phyloP scores from a whole-genome alignment of 2,888 invertebrate species.

The Scaptomyza caliginosa region DNA sequence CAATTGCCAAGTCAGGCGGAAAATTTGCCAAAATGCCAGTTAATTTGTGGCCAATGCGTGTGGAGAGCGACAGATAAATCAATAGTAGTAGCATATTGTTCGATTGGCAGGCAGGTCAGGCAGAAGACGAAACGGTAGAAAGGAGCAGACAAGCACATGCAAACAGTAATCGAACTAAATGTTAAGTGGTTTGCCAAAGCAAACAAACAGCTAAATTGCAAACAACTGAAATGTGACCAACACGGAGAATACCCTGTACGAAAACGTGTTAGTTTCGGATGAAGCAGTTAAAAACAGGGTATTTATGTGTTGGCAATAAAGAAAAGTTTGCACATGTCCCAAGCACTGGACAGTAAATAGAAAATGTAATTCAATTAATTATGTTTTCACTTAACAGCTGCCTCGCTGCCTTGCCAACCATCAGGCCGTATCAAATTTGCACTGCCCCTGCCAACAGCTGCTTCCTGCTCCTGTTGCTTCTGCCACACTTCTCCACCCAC shows the following conservation, averaged over 20 bases:
- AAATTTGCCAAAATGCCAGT: conserved; percentile 68
- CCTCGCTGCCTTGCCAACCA: conserved; percentile 9
- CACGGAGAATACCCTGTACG: background rate
- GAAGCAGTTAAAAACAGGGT: no score
- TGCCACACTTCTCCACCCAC: background rate
- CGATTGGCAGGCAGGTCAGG: background rate
- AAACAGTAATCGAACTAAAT: conserved; percentile 7
- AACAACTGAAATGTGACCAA: no score
- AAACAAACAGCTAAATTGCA: conserved; percentile 8
- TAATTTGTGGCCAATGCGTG: conserved; percentile 57
- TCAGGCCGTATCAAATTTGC: background rate
- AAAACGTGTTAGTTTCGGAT: no score
- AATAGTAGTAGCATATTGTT: conserved; percentile 29
- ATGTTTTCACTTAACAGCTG: conserved; percentile 70
- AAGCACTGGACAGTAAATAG: conserved; percentile 59
- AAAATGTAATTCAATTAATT: conserved; percentile 79
- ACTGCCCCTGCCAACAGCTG: background rate
- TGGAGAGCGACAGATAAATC: conserved; percentile 36
- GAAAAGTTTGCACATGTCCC: conserved; percentile 26
- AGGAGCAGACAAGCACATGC: background rate
- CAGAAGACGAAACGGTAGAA: background rate
- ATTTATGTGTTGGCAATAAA: background rate
- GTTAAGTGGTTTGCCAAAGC: background rate
- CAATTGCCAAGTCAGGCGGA: conserved; percentile 73
- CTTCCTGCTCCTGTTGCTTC: background rate